A percentile compares a stretch with the other conserved stretches of the same genome.
Evolutionary conservation across 2,113 vertebrate species (phyloP).

Genomic region (Romanogobio albipinnatus): DNA sequence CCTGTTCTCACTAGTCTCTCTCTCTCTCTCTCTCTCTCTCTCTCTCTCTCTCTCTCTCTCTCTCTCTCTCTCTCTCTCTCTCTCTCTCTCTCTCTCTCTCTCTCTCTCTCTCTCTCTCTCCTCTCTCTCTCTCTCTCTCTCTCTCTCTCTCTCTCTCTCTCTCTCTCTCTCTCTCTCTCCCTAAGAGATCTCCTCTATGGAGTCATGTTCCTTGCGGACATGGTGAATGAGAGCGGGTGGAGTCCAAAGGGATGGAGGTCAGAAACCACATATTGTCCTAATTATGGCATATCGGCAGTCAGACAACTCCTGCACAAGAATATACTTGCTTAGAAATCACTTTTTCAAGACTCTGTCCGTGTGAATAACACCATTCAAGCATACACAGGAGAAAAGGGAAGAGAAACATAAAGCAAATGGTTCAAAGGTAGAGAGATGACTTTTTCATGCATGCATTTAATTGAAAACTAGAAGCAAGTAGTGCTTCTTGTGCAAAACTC

Average conservation of each 20-base stretch:
- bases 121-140: background rate
- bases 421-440: background rate
- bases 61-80: background rate
- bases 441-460: constrained; percentile 10
- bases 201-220: constrained; percentile 50
- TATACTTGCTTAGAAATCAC: constrained; percentile 73
- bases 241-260: constrained; percentile 63
- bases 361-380: constrained; percentile 70
- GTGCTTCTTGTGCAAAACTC: background rate
- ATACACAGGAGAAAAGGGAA: constrained; percentile 26
- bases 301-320: constrained; percentile 76
- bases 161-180: background rate
- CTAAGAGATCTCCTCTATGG: constrained; percentile 35
- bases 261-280: constrained; percentile 75
- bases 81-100: background rate
- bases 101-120: background rate
- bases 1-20: background rate
- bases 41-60: background rate
- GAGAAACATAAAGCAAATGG: background rate
- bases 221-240: constrained; percentile 62
- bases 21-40: background rate
- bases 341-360: constrained; percentile 72
- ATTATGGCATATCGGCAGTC: constrained; percentile 80
- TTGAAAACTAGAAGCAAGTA: background rate
- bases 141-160: background rate